Evolutionary conservation across 2,888 invertebrate species (phyloP), one percentile per base, ranked within the genome.

Genomic region (Volucella bombylans): DNA sequence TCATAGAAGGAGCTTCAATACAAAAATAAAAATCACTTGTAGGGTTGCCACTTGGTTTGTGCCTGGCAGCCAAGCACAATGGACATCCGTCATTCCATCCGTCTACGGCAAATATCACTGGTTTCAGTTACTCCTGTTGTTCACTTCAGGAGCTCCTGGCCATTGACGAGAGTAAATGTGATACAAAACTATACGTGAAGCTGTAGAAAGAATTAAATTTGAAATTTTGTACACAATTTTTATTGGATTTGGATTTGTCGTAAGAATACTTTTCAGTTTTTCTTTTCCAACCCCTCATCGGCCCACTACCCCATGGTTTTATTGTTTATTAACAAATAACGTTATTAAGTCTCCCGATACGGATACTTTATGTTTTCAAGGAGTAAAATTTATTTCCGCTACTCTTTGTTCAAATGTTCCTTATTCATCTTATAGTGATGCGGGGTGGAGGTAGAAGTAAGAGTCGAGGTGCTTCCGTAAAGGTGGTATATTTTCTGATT

Each of bases 251-350:
- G 14, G 50, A 11, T 49, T 65, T n/a, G n/a, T 18, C 52, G 55
- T 57, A 31, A 23, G 31, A 31, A 31, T 12, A 8, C 11, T 15
- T 39, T 52, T 67, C 14, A 4, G 11, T 6, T 10, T 39, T 9
- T 23, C 45, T 31, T n/a, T n/a, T 0, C 45, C 23, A 45, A 31
- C 4, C 61, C n/a, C 18, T 45, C n/a, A 18, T 1, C 31, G 1
- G 8, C 12, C 43, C 8, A 50, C 55, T 23, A 23, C 18, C 18
- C 18, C 12, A n/a, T 18, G 10, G 23, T 57, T 12, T 41, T 72
- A 59, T 50, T 61, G 61, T 72, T 52, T 67, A 41, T 54, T 67
- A 54, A 73, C 52, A 73, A 73, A 73, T 73, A 73, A 72, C 38
- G 31, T 43, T 64, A 55, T 64, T 64, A 73, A 15, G 62, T n/a